Base-by-base conservation (phyloP, 2,888 invertebrate genomes). In the Pemphredon lugubris region DNA sequence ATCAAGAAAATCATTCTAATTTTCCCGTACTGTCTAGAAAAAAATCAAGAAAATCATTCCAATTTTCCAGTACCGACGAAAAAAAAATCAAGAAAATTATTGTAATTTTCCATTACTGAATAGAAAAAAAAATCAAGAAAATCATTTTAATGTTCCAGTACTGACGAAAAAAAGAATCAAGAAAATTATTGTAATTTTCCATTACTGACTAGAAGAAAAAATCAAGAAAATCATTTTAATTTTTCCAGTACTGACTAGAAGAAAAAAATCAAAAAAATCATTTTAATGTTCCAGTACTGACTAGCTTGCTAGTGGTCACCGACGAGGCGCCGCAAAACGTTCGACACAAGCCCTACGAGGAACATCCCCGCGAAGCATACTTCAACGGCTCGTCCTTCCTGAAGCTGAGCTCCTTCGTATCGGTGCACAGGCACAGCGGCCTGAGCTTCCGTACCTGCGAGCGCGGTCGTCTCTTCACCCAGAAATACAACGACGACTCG, bases 301-400 rank as follows among this genome's bases (percentile, higher is more conserved):
- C 81, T 53, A 79, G 77, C 60, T 71, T 85, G 68, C 74, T 86
- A 79, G 80, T 77, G 69, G 73, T 83, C 53, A 78, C 75, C 51
- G 77, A 82, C 60, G 81, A 81, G 54, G 51, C 70, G 47, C 77
- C 75, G 26, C 82, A 78, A 26, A 72, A 76, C n/a, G 11, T 21
- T 44, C 69, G 70, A 11, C 73, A 75, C 63, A 75, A 75, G 55
- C 77, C 72, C 60, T 66, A 77, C 54, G 80, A 79, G 48, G 84
- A 84, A 39, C 68, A 93, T 80, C 91, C 93, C 60, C 93, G 95
- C 60, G 96, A 96, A 90, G 96, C 95, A 45, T 96, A 95, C 90
- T 96, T 96, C 90, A 95, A 96, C 90, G 95, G 95, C 81, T 94
- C 94, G 83, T 93, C 95, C 16, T 95, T 94, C 89, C 92, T 96